Conservation (phyloP, 1,140 invertebrate genomes). For the Musca vetustissima region DNA sequence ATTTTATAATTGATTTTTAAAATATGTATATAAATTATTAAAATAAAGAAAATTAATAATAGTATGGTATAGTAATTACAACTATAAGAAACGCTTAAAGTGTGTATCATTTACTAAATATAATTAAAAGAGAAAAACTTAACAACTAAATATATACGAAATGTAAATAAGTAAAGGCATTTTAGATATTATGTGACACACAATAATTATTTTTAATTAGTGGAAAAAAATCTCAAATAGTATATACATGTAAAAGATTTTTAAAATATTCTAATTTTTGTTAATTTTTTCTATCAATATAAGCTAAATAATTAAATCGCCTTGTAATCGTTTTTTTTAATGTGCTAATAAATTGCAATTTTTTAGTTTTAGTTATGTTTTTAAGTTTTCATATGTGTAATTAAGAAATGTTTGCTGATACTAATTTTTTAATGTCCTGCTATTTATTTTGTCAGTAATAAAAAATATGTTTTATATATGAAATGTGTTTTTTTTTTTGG, state of each 20-base stretch:
- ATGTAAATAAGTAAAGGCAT: neutral
- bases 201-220: too few species aligned
- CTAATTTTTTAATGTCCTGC: constrained; percentile 7
- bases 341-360: constrained; percentile 12
- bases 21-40: neutral
- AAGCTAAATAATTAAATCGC: neutral
- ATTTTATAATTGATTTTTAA: too few species aligned
- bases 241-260: too few species aligned
- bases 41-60: too few species aligned
- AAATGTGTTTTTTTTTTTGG: too few species aligned
- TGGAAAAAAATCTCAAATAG: neutral
- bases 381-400: neutral
- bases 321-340: constrained; percentile 3
- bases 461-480: constrained; percentile 5
- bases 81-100: neutral
- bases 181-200: too few species aligned
- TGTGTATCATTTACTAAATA: constrained; percentile 4
- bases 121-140: neutral
- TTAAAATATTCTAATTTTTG: too few species aligned
- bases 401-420: constrained; percentile 13
- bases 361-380: neutral
- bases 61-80: too few species aligned
- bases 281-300: neutral
- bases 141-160: too few species aligned
- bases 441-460: constrained; percentile 20